phyloP scores from a whole-genome alignment of 2,113 vertebrate species.

The Oophaga pumilio region DNA sequence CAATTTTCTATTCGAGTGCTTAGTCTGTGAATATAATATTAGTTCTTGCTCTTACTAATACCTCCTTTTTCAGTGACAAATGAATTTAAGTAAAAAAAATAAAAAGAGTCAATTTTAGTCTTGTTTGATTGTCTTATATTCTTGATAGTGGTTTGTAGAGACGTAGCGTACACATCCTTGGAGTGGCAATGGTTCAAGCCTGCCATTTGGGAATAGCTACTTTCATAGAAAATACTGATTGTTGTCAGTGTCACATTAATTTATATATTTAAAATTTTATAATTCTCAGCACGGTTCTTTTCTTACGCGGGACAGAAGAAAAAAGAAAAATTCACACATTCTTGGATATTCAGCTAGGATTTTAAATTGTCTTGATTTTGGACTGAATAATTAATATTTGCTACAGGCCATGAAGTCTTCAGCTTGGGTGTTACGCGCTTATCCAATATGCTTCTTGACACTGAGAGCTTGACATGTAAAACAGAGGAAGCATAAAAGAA shows the following conservation, averaged over 20 bases:
- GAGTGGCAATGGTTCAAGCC: background rate
- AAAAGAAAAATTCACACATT: slow-evolving; percentile 29
- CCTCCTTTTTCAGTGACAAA: background rate
- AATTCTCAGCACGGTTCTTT: slow-evolving; percentile 3
- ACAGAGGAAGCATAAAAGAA: slow-evolving; percentile 65
- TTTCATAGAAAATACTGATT: background rate
- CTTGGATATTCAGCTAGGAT: slow-evolving; percentile 72
- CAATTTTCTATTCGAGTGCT: too few relatives aligned
- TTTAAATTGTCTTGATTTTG: slow-evolving; percentile 77
- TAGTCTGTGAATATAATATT: too few relatives aligned
- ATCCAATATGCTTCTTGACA: slow-evolving; percentile 74
- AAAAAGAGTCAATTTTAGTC: background rate
- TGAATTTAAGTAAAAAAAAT: background rate
- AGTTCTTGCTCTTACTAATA: too few relatives aligned
- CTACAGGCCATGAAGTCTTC: slow-evolving; percentile 75
- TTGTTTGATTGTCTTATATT: background rate
- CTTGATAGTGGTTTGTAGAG: background rate
- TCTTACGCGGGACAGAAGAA: background rate
- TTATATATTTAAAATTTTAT: slow-evolving; percentile 38
- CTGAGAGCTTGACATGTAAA: slow-evolving; percentile 65
- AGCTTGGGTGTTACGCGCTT: slow-evolving; percentile 74
- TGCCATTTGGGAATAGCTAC: background rate
- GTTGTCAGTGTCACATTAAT: slow-evolving; percentile 15
- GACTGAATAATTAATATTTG: slow-evolving; percentile 76
- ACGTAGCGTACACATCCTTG: background rate